These are phyloP conservation scores for Drosophila santomea DNA, from an alignment of 1,140 invertebrate species.

Conservation along the genomic window DNA sequence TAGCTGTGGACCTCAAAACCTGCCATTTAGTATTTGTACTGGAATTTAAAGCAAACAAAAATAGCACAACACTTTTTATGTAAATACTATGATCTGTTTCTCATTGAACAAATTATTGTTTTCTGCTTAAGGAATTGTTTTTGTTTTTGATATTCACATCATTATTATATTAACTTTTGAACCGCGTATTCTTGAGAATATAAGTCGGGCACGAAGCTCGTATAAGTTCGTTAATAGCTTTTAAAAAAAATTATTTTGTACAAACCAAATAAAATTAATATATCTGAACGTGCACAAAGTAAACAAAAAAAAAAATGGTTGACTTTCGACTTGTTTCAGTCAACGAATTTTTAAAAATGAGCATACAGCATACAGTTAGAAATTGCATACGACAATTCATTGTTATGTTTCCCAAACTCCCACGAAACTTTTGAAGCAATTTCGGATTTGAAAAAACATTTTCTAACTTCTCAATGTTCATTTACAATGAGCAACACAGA, in stretches of 20 bases:
- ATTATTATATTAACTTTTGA: not conserved
- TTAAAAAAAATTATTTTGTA: not conserved
- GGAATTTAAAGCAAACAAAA: not conserved
- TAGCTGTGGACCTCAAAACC: not conserved
- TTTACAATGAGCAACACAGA: not conserved
- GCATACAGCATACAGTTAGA: constrained; percentile 4
- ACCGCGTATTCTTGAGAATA: not conserved
- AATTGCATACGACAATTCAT: constrained; percentile 21
- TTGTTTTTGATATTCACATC: not conserved
- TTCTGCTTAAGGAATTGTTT: not conserved
- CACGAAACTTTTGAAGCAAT: constrained; percentile 9
- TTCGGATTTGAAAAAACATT: not conserved
- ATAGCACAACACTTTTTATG: not conserved
- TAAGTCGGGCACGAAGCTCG: not conserved
- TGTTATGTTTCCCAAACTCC: constrained; percentile 26
- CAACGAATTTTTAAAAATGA: not conserved
- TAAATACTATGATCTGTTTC: constrained; percentile 3
- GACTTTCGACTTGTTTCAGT: no score
- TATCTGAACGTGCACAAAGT: not conserved
- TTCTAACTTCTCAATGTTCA: not conserved
- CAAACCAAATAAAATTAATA: no score
- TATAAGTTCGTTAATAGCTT: not conserved
- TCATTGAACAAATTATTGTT: not conserved
- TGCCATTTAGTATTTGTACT: not conserved
- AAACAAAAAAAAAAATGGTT: not conserved